Evolutionary conservation across 2,797 vertebrate genomes (phyloP).

Genomic region (Poeciliopsis paucimaculata): DNA sequence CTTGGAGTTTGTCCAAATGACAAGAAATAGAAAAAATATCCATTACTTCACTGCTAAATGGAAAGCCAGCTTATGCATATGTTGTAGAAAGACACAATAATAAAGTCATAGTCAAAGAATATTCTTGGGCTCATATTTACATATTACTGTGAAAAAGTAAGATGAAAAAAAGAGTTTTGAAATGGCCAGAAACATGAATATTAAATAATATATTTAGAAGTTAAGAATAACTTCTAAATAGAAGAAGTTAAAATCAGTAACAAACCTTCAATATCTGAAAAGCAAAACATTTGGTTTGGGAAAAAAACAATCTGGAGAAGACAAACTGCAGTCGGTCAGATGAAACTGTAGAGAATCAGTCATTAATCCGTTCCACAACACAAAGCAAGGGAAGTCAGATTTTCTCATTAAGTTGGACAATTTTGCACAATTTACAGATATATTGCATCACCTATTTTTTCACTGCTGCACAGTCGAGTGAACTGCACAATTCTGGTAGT

Average conservation of each 20-base stretch:
- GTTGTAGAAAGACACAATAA: not conserved
- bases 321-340: not conserved
- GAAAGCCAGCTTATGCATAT: not conserved
- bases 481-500: not conserved
- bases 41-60: not conserved
- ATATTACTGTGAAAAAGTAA: not conserved
- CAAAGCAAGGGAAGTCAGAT: not conserved
- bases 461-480: too few species aligned
- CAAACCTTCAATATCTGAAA: not conserved
- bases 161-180: not conserved
- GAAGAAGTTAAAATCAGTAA: not conserved
- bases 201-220: not conserved
- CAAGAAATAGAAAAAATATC: not conserved
- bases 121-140: not conserved
- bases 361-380: not conserved
- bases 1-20: not conserved
- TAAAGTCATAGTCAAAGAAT: not conserved
- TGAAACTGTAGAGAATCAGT: not conserved
- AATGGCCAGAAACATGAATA: not conserved
- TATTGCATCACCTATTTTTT: not conserved
- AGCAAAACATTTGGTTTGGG: not conserved
- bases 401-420: not conserved
- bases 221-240: not conserved
- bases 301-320: not conserved
- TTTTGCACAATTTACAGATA: not conserved